Evolutionary conservation across 2,888 invertebrate species (phyloP).

Genomic region (Amiota minor): DNA sequence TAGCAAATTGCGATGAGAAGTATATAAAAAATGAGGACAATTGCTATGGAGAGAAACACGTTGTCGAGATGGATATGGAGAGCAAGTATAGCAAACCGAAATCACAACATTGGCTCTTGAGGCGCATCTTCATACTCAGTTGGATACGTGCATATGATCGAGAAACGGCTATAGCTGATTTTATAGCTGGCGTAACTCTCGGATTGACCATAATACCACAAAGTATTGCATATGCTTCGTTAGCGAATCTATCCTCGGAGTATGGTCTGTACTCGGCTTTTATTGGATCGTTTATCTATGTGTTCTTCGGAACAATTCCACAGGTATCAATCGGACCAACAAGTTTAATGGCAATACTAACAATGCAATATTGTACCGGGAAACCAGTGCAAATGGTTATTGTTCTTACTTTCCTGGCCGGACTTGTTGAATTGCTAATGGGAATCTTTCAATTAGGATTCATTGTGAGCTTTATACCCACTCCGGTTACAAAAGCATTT

Average conservation of each 20-base stretch:
- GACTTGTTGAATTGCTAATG: constrained; percentile 85
- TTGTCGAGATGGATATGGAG: constrained; percentile 55
- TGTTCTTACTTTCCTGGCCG: constrained; percentile 84
- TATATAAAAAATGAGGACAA: constrained; percentile 52
- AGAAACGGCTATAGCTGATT: constrained; percentile 82
- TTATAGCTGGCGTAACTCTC: constrained; percentile 90
- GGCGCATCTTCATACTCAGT: constrained; percentile 76
- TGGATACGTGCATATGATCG: constrained; percentile 83
- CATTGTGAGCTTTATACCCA: constrained; percentile 87
- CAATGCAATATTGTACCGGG: constrained; percentile 81
- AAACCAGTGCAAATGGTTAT: constrained; percentile 83
- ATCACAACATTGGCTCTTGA: constrained; percentile 61
- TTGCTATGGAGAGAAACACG: constrained; percentile 42
- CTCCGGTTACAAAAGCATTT: constrained; percentile 87
- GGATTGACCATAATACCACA: constrained; percentile 95
- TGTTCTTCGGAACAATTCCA: constrained; percentile 88
- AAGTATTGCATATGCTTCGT: constrained; percentile 90
- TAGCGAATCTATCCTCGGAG: constrained; percentile 89
- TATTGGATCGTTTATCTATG: constrained; percentile 89
- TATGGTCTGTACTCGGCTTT: constrained; percentile 95
- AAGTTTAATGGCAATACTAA: constrained; percentile 91
- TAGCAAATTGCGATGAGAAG: constrained; percentile 55
- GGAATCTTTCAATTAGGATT: constrained; percentile 88
- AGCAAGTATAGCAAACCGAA: constrained; percentile 57
- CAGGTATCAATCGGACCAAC: constrained; percentile 94